Percentiles rank a stretch among this genome's conserved stretches.
Conservation (phyloP, 2,113 vertebrate genomes). For the Aspidoscelis tigris region DNA sequence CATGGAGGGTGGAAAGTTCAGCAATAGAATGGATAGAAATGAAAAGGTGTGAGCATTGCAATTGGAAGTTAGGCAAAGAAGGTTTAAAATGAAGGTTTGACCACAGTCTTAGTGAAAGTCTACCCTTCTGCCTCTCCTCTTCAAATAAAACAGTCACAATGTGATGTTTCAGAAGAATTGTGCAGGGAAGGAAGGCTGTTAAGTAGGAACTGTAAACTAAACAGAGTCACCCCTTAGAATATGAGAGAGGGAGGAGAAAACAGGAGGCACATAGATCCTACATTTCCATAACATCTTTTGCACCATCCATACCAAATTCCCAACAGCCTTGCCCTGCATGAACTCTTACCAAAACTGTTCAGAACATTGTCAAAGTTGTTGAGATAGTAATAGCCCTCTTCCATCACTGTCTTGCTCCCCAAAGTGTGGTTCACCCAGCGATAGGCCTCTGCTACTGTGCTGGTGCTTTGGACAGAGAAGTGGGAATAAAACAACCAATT, state of each 20-base stretch:
- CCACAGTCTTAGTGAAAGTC: too few species aligned
- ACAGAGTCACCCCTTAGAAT: background rate
- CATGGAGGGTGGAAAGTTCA: too few species aligned
- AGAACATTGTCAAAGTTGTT: conserved; percentile 98
- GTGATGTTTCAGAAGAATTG: too few species aligned
- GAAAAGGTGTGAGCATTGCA: too few species aligned
- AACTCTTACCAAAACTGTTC: conserved; percentile 91
- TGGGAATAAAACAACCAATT: background rate
- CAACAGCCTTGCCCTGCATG: background rate
- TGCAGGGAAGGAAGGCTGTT: too few species aligned
- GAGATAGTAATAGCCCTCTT: conserved; percentile 97
- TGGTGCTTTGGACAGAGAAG: conserved; percentile 75
- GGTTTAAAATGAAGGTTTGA: too few species aligned
- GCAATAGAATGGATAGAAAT: too few species aligned
- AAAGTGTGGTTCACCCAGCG: conserved; percentile 84
- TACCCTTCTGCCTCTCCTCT: too few species aligned
- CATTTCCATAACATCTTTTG: background rate
- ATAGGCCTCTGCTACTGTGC: conserved; percentile 93
- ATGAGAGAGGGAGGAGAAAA: background rate
- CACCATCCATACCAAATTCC: background rate
- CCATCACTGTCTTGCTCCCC: conserved; percentile 86
- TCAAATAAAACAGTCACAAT: background rate
- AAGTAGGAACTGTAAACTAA: too few species aligned
- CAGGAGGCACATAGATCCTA: background rate
- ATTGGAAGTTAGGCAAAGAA: too few species aligned